Evolutionary conservation across 2,113 vertebrate genomes (phyloP), one percentile per base, ranked within the genome.

Genomic region (Panurus biarmicus): DNA sequence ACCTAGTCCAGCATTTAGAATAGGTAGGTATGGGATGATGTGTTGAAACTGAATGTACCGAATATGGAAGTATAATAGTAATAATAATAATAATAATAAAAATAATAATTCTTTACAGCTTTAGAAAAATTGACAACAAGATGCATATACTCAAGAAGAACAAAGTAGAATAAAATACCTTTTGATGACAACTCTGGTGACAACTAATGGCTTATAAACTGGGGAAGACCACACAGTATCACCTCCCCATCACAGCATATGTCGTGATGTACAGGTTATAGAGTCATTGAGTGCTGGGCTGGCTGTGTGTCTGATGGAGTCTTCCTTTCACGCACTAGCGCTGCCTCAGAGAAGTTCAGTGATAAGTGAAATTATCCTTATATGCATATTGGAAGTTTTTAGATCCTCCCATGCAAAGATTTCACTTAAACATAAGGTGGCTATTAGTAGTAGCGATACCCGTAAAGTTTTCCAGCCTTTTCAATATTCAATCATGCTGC

Each of bases 381-480:
- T 61, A 71, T 72, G 86, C 61, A 88, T 66, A 82, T 79, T 76
- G 74, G 44, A 89, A 91, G 66, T 38, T 96, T 95, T 95, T 90
- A 95, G 89, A 93, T 92, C 89, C 83, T 96, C 83, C 92, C 85
- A 89, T 89, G 93, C 65, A 70, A 77, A 91, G 64, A 81, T 95
- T 91, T 91, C 87, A 86, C 93, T 96, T 91, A 95, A 91, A 88
- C 87, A 94, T 95, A 95, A 85, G 78, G 91, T 94, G 62, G 81
- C 79, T 97, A 76, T 93, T 95, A 96, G 94, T 87, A 96, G 95
- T 93, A 92, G 85, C 67, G 14, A 87, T 95, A 91, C 53, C 72
- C 51, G 64, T 72, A 62, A 93, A 88, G 71, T 93, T 92, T 79
- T 61, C 67, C 64, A 75, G 73, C 58, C 82, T 94, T 94, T 96